Evolutionary conservation across 2,888 invertebrate species (phyloP), one percentile per base, ranked within the genome.

Genomic region (Polyploca ridens): DNA sequence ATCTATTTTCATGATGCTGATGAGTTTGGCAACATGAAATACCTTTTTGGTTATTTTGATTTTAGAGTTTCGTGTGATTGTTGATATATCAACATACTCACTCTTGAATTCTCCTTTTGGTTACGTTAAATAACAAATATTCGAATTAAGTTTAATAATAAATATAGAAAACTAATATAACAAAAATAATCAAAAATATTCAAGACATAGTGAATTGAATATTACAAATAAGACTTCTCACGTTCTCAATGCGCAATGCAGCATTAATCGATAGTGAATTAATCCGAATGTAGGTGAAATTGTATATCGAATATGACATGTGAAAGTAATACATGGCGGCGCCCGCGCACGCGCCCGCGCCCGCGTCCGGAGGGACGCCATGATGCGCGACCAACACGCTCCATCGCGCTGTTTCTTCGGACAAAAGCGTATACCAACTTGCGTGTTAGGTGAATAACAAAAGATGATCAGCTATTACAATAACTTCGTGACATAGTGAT

Each of bases 211-310:
- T 60, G 27, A 64, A 65, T 64, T 59, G 70, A 68, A 63, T 64
- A 67, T 38, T 7, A 8, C 38, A 38, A 38, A 38, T 8, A 10
- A 64, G 66, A 69, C 67, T 63, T 70, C 68, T 71, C 69, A 72
- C 73, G 49, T 49, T 49, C 49, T 49, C 49, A 49, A 49, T 49
- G 49, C 19, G 54, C 54, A 54, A 10, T 19, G 54, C 19, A 54
- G 54, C 66, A 72, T 69, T 70, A 71, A 63, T 67, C 67, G 67
- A 76, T 76, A 73, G 71, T 74, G 74, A 78, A 79, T 77, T 71
- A 74, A 77, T 76, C 69, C 66, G 78, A 78, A 89, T 85, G 83
- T 88, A 81, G 89, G 88, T 88, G 86, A 89, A 89, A 90, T 82
- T 87, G 78, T 76, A 72, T 78, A 35, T 77, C 19, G 76, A 84